phyloP scores from a whole-genome alignment of 1,140 invertebrate genomes.

The Nixonia krombeini region DNA sequence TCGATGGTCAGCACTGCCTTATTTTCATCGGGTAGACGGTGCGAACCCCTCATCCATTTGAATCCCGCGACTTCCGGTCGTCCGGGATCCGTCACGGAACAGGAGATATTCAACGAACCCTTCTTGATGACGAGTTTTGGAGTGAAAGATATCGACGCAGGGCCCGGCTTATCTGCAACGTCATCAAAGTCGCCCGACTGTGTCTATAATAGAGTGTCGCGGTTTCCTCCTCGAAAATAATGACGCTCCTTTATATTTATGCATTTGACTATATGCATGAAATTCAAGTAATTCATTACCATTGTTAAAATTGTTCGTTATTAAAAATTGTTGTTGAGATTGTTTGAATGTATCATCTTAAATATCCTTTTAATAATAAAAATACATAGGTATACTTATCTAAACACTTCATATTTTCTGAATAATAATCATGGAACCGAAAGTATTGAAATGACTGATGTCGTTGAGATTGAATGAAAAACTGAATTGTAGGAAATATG shows the following conservation, averaged over 20 bases:
- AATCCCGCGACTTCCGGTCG: conserved; percentile 82
- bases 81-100: conserved; percentile 85
- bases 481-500: too few species aligned
- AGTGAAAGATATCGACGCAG: conserved; percentile 79
- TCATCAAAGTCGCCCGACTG: conserved; percentile 7
- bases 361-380: too few species aligned
- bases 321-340: too few species aligned
- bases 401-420: too few species aligned
- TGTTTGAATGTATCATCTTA: too few species aligned
- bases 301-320: too few species aligned
- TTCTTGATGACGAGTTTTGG: conserved; percentile 85
- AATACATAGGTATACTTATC: too few species aligned
- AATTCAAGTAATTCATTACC: too few species aligned
- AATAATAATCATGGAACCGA: too few species aligned
- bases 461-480: too few species aligned
- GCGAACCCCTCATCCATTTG: conserved; percentile 84
- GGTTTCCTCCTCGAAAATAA: neutral
- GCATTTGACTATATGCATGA: too few species aligned
- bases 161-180: conserved; percentile 80
- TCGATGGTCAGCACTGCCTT: conserved; percentile 83
- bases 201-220: conserved; percentile 8
- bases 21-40: conserved; percentile 80
- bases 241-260: neutral
- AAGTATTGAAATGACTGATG: too few species aligned
- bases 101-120: conserved; percentile 81